Base-by-base conservation (phyloP, 2,888 invertebrate genomes). In the Lottia scabra region DNA sequence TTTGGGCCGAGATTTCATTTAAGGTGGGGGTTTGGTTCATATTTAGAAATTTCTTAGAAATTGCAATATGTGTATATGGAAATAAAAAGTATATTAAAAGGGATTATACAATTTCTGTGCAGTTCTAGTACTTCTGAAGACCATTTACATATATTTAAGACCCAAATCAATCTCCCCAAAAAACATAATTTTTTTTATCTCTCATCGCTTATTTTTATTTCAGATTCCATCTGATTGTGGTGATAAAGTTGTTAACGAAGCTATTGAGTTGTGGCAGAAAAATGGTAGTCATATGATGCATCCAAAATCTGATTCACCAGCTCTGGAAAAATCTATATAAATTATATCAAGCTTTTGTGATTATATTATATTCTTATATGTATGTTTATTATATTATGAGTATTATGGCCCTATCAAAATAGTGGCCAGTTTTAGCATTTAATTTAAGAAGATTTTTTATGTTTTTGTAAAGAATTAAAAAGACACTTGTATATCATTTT, bases 181-280 rank as follows among this genome's bases (percentile, higher is more conserved):
- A n/a, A n/a, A 30, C 30, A 30, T 5, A 4, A 30, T 30, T 30
- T 30, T 30, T 2, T 30, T 30, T 30, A 4, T 65, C 26, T 26
- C n/a, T 30, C 15, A 45, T 8, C 44, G 30, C 5, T 45, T 38
- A 10, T 73, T 56, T n/a, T 65, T 27, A 30, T 91, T 91, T 65
- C 87, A 95, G 95, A 93, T 95, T 80, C 92, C 94, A 4, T 94
- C 95, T 86, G 95, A 96, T 89, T 93, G 92, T 81, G 93, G 94
- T 78, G 96, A 95, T 87, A 92, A 94, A 2, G 94, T 96, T 75
- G 95, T 95, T 0, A 95, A 94, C 85, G 95, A 96, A 90, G 94
- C 95, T 0, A 94, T 96, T 8, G 95, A 96, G 83, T 91, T 94
- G 80, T 95, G 96, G 95, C 95, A 95, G 86, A 94, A 94, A 86